A percentile compares a stretch with the other conserved stretches of the same genome.
These are phyloP conservation scores for Drosophila anceps DNA, from an alignment of 2,888 invertebrate genomes.

Conservation along the genomic window DNA sequence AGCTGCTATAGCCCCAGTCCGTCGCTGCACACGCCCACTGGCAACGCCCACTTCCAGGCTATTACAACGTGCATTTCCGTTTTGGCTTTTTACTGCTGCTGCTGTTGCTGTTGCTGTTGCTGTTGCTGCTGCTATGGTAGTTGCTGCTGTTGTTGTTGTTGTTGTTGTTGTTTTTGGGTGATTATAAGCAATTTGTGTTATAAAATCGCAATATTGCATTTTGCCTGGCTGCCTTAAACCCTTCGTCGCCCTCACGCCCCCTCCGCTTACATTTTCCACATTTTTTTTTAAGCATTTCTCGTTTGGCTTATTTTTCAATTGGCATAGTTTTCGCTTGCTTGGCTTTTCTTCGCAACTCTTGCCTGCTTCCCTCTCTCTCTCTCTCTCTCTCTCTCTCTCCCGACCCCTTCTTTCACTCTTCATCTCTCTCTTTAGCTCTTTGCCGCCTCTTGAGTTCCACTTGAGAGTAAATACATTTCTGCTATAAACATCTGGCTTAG, in stretches of 20 bases:
- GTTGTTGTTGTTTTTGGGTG: constrained; percentile 51
- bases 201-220: constrained; percentile 79
- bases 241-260: neutral
- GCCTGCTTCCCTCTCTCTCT: neutral
- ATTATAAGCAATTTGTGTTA: constrained; percentile 78
- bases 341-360: constrained; percentile 28
- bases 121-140: constrained; percentile 2
- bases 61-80: constrained; percentile 76
- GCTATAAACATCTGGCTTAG: constrained; percentile 27
- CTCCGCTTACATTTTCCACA: constrained; percentile 47
- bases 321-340: constrained; percentile 73
- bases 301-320: constrained; percentile 74
- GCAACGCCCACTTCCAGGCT: constrained; percentile 66
- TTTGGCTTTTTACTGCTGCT: constrained; percentile 44
- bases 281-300: constrained; percentile 47
- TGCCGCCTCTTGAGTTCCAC: constrained; percentile 4
- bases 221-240: constrained; percentile 39
- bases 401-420: too few relatives aligned
- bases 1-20: constrained; percentile 36
- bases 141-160: constrained; percentile 9
- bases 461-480: constrained; percentile 28
- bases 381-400: neutral
- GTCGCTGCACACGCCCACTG: neutral
- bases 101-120: constrained; percentile 6
- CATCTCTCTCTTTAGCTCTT: neutral